phyloP scores from a whole-genome alignment of 2,888 invertebrate species.

The Drosophila paramelanica region DNA sequence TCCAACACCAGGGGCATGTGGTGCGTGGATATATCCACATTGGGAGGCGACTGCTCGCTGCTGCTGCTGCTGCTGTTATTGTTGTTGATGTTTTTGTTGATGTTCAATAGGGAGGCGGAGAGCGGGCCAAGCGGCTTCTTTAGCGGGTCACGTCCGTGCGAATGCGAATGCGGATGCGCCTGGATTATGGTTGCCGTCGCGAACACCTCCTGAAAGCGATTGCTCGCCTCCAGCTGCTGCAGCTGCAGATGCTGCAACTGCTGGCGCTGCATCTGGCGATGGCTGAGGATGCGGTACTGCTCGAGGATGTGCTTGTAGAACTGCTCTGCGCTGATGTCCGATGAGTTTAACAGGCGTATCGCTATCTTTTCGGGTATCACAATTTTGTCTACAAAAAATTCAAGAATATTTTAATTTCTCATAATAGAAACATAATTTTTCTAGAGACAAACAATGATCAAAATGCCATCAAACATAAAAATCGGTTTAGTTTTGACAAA shows the following conservation, averaged over 20 bases:
- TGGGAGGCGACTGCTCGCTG: conserved; percentile 54
- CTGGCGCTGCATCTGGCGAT: conserved; percentile 80
- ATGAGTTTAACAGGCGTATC: conserved; percentile 83
- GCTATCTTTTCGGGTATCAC: conserved; percentile 85
- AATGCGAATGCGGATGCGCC: conserved; percentile 68
- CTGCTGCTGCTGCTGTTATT: background rate
- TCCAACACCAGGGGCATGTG: conserved; percentile 72
- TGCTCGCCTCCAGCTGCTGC: conserved; percentile 80
- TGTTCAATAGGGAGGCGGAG: conserved; percentile 19
- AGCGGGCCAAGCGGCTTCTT: conserved; percentile 50
- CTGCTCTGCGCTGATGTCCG: conserved; percentile 84
- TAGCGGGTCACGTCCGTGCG: conserved; percentile 57
- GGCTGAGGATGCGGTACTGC: conserved; percentile 81
- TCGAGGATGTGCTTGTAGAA: conserved; percentile 84
- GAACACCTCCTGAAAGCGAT: conserved; percentile 82
- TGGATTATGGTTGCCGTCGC: conserved; percentile 83
- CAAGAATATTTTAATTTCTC: too few relatives aligned
- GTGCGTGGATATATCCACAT: conserved; percentile 40
- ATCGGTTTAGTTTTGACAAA: too few relatives aligned
- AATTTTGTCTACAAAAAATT: conserved; percentile 81
- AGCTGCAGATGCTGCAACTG: conserved; percentile 81
- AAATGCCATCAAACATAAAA: too few relatives aligned
- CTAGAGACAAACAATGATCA: too few relatives aligned
- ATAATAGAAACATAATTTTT: too few relatives aligned
- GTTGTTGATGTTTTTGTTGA: conserved; percentile 21